Evolutionary conservation across 1,140 invertebrate species (phyloP), one percentile per base, ranked within the genome.

Genomic region (Chrysopa pallens): DNA sequence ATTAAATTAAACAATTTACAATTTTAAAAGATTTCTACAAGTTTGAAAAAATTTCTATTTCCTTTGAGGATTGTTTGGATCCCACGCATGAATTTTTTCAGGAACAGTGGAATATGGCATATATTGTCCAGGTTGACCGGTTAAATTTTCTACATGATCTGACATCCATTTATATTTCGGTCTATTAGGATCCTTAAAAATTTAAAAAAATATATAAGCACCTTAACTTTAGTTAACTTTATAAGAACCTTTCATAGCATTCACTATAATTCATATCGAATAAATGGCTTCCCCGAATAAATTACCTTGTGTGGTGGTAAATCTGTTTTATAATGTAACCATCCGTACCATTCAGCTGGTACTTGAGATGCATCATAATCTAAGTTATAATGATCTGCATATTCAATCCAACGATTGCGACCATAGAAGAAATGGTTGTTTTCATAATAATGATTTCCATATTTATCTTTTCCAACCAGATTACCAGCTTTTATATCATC

Each of bases 391-490:
- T 33, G 31, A 12, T 33, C 31, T 8, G 75, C 65, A 59, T 90
- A 98, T 50, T 85, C 78, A 5, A 98, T 77, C 93, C 94, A 98
- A 49, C 95, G 72, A 66, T 93, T 97, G 42, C 88, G 71, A 12
- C 89, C 79, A 58, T 84, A 80, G 63, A 96, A 94, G 58, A 85
- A 90, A 36, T 69, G 65, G 23, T 84, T 78, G 57, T 96, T 95
- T 69, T 97, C 81, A 61, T 74, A 98, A 61, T 98, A 98, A 60
- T 84, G 91, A 63, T 98, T 98, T 29, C 95, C 94, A 62, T 78
- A 92, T 59, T 89, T 82, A 61, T 98, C 95, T 45, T 73, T 74
- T n/a, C 95, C 95, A n/a, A 97, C 73, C 0, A 90, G 57, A 0
- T 62, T 76, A 15, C 93, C 93, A 36, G 72, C 68, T 67, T 93